Conservation (phyloP, 2,888 invertebrate species). For the Plebejus melissa region DNA sequence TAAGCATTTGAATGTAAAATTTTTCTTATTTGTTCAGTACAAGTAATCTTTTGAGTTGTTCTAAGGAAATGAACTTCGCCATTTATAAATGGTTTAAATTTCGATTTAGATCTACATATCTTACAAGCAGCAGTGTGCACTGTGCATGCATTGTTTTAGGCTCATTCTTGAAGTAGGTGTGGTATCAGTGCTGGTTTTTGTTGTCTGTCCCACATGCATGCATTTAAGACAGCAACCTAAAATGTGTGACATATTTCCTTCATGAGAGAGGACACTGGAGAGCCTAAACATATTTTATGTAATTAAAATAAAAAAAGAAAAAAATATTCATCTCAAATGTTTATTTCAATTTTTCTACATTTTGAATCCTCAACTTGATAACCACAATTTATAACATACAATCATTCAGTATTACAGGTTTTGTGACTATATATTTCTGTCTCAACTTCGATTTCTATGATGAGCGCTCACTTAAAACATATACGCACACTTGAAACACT, state of each 20-base stretch:
- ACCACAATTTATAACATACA: conserved; percentile 19
- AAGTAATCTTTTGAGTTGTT: no score
- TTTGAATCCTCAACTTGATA: conserved; percentile 16
- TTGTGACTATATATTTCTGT: conserved; percentile 19
- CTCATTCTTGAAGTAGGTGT: neutral
- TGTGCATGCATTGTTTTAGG: neutral
- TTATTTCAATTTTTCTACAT: conserved; percentile 27
- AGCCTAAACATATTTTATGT: neutral
- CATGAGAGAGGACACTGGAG: no score
- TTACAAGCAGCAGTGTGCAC: neutral
- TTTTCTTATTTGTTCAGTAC: neutral
- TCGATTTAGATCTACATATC: neutral
- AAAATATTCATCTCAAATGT: conserved; percentile 5
- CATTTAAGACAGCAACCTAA: no score
- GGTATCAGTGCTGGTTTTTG: no score
- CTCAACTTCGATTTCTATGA: neutral
- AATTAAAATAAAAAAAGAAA: neutral
- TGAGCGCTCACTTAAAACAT: neutral
- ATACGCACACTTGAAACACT: no score
- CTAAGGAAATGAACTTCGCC: no score
- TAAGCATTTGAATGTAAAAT: conserved; percentile 9
- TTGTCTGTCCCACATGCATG: no score
- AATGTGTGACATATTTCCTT: no score
- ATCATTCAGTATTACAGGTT: neutral
- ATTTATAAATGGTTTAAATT: no score